A percentile compares a stretch with the other conserved stretches of the same genome.
Conservation (phyloP, 2,113 vertebrate species). For the Scomber scombrus region DNA sequence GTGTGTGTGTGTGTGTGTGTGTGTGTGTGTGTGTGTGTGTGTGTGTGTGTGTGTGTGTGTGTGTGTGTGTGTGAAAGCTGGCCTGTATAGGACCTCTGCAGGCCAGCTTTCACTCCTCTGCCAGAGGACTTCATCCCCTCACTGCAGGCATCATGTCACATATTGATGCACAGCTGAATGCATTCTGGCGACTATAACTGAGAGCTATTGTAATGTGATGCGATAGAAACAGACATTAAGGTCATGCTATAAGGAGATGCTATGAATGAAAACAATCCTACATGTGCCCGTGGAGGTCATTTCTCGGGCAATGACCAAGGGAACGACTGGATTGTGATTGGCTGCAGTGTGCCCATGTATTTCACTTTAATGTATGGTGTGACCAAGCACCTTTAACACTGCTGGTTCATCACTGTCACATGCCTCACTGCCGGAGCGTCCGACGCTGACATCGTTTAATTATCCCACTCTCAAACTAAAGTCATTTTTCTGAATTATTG, state of each 20-base stretch:
- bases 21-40: neutral
- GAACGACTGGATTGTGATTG: slow-evolving; percentile 36
- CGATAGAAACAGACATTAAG: slow-evolving; percentile 57
- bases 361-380: neutral
- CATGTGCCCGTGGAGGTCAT: slow-evolving; percentile 51
- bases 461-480: slow-evolving; percentile 4
- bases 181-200: slow-evolving; percentile 17
- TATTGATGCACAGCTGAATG: slow-evolving; percentile 41
- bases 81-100: neutral
- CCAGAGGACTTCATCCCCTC: slow-evolving; percentile 16
- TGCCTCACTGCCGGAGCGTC: slow-evolving; percentile 10
- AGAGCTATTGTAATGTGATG: slow-evolving; percentile 51
- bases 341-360: neutral
- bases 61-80: neutral
- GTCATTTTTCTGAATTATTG: slow-evolving; percentile 28
- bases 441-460: slow-evolving; percentile 39
- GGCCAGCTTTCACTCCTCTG: no score
- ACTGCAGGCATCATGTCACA: slow-evolving; percentile 32
- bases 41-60: slow-evolving; percentile 14
- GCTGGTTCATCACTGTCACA: slow-evolving; percentile 34
- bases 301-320: slow-evolving; percentile 26
- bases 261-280: slow-evolving; percentile 26
- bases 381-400: slow-evolving; percentile 18
- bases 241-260: slow-evolving; percentile 40
- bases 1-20: slow-evolving; percentile 15